Percentiles rank a stretch among this genome's conserved stretches.
phyloP scores from a whole-genome alignment of 2,113 vertebrate species.

The Otolemur garnettii region DNA sequence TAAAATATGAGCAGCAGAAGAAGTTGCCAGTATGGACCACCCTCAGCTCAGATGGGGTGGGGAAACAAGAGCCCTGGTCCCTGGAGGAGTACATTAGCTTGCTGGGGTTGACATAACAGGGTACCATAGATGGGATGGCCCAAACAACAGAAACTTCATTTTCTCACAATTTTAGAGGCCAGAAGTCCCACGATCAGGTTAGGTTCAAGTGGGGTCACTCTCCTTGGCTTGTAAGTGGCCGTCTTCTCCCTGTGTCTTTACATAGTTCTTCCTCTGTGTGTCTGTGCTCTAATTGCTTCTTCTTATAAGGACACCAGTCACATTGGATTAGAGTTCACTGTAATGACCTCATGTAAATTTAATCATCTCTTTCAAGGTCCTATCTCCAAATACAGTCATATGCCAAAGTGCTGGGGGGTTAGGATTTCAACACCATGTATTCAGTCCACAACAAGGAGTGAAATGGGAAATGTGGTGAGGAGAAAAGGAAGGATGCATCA shows the following conservation, averaged over 20 bases:
- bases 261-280: background rate
- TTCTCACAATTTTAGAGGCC: background rate
- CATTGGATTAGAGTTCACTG: background rate
- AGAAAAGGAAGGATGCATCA: background rate
- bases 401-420: background rate
- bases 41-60: background rate
- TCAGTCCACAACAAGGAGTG: background rate
- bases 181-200: background rate
- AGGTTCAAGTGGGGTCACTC: background rate
- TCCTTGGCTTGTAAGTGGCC: background rate
- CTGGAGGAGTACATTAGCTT: background rate
- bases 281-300: background rate
- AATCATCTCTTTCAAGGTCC: background rate
- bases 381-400: background rate
- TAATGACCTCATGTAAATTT: background rate
- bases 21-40: fast-evolving
- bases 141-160: background rate
- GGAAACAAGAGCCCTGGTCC: background rate
- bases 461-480: background rate
- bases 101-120: too few species aligned
- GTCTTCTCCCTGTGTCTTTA: background rate
- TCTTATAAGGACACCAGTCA: background rate
- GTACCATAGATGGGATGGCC: background rate
- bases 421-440: background rate
- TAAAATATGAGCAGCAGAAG: background rate